Evolutionary conservation across 1,140 invertebrate genomes (phyloP), one percentile per base, ranked within the genome.

Genomic region (Platyscapa corneri): DNA sequence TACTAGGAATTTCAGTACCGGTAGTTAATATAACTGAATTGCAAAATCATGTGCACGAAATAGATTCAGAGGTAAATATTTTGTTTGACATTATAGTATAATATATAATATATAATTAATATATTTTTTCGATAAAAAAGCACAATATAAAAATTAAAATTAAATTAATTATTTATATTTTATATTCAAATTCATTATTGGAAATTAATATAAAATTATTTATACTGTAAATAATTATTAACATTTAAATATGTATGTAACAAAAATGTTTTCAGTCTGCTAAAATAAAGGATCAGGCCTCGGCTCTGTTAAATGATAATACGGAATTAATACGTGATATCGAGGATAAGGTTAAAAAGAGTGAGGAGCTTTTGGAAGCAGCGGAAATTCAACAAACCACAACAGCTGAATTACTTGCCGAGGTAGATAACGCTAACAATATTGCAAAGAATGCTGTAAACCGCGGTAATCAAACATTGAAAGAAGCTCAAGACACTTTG

Each of bases 401-500:
- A 30, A 94, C 95, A 3, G 95, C 96, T 87, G 95, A 96, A 85
- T 92, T 96, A 76, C 88, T 97, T 34, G 94, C 95, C 7, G 96
- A 97, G 87, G 95, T 95, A n/a, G 95, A 97, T 89, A 91, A 93
- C 18, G 96, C 97, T 0, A 94, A 96, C 56, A 95, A 94, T 0
- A 95, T 95, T 89, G 98, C 98, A 0, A 95, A 96, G 82, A 95
- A 97, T 82, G 98, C 98, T 37, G 96, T 98, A 0, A 94, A 96
- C 86, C 94, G 96, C 74, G 97, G 97, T 23, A 97, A 98, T 88
- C 95, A 96, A 87, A 98, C 97, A 0, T 93, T 99, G 0, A 95
- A 96, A 88, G 97, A 98, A 90, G 98, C 98, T 3, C 96, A 97
- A 88, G 95, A 97, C 76, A 99, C 98, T 10, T 95, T 97, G 78